phyloP scores from a whole-genome alignment of 2,113 vertebrate species.

The Muscicapa adusta region DNA sequence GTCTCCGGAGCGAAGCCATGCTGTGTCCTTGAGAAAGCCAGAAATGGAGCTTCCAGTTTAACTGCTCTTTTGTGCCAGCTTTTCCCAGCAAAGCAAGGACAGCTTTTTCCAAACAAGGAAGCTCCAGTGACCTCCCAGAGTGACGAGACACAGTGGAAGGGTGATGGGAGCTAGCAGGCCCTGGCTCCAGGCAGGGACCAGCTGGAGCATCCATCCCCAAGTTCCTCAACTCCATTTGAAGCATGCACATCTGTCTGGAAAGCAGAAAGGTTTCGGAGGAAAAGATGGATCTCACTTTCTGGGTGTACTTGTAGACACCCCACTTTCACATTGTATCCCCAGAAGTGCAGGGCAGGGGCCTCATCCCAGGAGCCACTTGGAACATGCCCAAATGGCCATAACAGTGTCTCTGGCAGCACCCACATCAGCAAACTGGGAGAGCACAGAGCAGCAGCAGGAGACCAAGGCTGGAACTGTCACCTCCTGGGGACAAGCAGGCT shows the following conservation, averaged over 20 bases:
- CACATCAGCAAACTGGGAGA: not conserved
- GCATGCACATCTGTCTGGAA: accelerated
- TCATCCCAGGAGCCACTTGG: accelerated
- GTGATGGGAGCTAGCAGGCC: not conserved
- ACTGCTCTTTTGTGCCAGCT: not conserved
- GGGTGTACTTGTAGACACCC: not conserved
- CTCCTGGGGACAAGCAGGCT: accelerated
- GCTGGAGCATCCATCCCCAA: not conserved
- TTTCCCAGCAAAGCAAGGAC: not conserved
- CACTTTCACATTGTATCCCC: not conserved
- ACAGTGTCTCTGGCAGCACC: accelerated
- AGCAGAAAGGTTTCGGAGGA: not conserved
- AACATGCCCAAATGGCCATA: not conserved
- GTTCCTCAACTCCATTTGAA: not conserved
- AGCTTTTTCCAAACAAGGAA: not conserved
- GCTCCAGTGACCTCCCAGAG: not conserved
- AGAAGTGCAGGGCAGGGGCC: not conserved
- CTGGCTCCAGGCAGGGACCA: accelerated
- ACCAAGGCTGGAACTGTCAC: not conserved
- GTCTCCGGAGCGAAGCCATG: accelerated
- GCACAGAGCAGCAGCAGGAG: accelerated
- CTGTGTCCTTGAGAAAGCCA: not conserved
- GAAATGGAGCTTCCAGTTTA: not conserved
- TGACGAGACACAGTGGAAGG: not conserved
- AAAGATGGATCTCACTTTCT: not conserved